Base-by-base conservation (phyloP, 2,113 vertebrate genomes). In the Sminthopsis crassicaudata region DNA sequence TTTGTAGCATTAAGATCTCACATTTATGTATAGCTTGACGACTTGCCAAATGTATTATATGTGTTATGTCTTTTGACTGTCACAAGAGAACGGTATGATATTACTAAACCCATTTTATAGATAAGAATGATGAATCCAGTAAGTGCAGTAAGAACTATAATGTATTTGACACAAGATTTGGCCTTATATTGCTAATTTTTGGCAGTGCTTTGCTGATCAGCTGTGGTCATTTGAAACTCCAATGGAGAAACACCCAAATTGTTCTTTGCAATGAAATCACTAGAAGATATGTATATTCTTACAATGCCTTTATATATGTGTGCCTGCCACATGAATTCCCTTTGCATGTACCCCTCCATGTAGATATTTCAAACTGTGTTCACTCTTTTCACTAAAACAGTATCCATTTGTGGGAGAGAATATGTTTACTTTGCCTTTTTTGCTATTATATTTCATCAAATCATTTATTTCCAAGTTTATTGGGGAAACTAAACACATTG, bases 331-430 rank as follows among this genome's bases (percentile, higher is more conserved):
- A 36, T 27, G 26, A 16, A 7, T 67, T 36, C 60, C 12, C 60
- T 67, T 36, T 67, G 30, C 60, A 36, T 36, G 12, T 12, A 36
- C 30, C 30, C 4, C 30, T 36, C 60, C 60, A 36, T 36, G 30
- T 12, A 36, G 30, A 67, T 30, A 27, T 67, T 67, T 67, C 36
- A 48, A 48, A 48, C 26, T 67, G 12, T 36, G 30, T 67, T 10
- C n/a, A 92, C 23, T 90, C 1, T 95, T 91, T 91, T 55, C 54
- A 46, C 24, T 95, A 53, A 55, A 52, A 88, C 14, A 90, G 84
- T 46, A 57, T 8, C 16, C 9, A 24, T 36, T 67, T 36, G 36
- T 67, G 30, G 30, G 57, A 67, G 11, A 36, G 12, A 2, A 67
- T 16, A 36, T 67, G 30, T 14, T 67, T 3, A 36, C 3, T 67